Percentiles rank a stretch among this genome's conserved stretches.
Conservation (phyloP, 2,888 invertebrate genomes). For the Phortica okadai region DNA sequence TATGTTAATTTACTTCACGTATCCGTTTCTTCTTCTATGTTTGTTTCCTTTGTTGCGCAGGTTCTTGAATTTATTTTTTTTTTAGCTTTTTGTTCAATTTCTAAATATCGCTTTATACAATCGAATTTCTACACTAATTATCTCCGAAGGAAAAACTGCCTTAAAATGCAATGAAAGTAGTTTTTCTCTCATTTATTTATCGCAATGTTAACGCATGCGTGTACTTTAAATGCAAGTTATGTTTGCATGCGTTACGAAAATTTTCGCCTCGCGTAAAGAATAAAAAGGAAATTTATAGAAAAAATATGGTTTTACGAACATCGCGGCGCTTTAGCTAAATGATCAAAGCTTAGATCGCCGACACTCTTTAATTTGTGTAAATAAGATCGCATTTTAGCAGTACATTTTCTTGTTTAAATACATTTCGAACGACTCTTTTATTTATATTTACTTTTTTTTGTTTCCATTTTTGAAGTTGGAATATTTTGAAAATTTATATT, state of each 20-base stretch:
- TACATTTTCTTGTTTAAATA: slow-evolving; percentile 13
- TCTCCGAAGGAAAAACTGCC: not conserved
- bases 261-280: not conserved
- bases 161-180: slow-evolving; percentile 1
- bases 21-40: not conserved
- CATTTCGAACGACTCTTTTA: not conserved
- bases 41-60: not conserved
- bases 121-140: not conserved
- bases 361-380: not conserved
- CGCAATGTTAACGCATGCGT: not conserved
- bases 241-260: not conserved
- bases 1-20: not conserved
- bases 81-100: not conserved
- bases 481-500: not conserved
- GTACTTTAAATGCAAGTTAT: not conserved
- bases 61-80: not conserved
- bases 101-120: not conserved
- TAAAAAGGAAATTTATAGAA: not conserved
- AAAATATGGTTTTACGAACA: not conserved
- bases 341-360: too few species aligned
- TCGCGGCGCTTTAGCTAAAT: not conserved
- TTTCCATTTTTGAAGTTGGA: not conserved
- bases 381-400: not conserved
- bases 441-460: not conserved
- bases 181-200: not conserved